Evolutionary conservation across 2,113 vertebrate genomes (phyloP).

Genomic region (Neomonachus schauinslandi): DNA sequence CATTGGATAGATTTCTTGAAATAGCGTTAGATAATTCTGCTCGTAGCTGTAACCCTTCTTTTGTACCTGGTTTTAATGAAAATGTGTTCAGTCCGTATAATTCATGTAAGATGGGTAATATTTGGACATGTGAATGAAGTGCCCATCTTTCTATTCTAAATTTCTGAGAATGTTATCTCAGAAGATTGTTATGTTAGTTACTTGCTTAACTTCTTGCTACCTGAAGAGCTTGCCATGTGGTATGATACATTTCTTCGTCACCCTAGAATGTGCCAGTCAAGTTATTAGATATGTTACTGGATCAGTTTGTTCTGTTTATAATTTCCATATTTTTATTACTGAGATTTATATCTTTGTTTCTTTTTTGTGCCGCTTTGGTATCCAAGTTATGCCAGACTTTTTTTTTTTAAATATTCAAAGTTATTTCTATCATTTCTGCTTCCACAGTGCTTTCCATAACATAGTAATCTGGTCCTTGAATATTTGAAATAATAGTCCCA

Average conservation of each 20-base stretch:
- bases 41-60: background rate
- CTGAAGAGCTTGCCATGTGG: background rate
- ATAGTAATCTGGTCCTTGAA: background rate
- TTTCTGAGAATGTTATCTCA: background rate
- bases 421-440: background rate
- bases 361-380: background rate
- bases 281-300: background rate
- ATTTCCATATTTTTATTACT: background rate
- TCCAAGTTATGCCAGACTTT: background rate
- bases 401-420: background rate
- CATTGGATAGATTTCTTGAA: background rate
- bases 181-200: background rate
- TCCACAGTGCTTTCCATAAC: background rate
- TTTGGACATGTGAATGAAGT: background rate
- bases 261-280: background rate
- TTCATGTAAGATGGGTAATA: background rate
- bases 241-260: background rate
- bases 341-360: background rate
- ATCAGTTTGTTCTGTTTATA: background rate
- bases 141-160: background rate
- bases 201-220: background rate
- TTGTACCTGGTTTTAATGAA: background rate
- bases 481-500: background rate
- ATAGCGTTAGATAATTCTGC: background rate
- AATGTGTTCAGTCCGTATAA: background rate